Conservation (phyloP, 2,797 vertebrate genomes). For the Labeo calbasu region DNA sequence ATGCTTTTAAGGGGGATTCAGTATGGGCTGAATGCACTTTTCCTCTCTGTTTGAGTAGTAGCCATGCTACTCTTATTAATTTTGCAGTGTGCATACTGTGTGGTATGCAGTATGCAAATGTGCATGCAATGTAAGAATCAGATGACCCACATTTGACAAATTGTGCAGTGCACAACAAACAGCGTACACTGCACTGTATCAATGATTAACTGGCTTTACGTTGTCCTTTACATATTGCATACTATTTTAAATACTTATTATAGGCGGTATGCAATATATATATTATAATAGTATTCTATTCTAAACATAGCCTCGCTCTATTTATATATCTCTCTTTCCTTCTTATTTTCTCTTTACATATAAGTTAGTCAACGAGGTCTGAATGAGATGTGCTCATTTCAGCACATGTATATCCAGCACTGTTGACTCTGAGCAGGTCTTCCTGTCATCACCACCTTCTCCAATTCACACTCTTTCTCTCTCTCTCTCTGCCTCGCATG, state of each 20-base stretch:
- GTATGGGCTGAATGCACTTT: background rate
- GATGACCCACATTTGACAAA: constrained; percentile 9
- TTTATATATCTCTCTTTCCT: background rate
- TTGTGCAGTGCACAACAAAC: background rate
- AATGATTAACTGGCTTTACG: background rate
- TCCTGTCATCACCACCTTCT: constrained; percentile 25
- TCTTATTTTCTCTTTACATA: background rate
- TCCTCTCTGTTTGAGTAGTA: background rate
- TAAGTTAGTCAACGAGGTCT: background rate
- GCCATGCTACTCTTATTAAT: background rate
- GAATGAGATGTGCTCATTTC: constrained; percentile 13
- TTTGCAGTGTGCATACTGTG: background rate
- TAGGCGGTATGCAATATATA: no score
- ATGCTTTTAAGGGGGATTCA: background rate
- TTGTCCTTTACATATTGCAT: background rate
- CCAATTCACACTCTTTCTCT: constrained; percentile 49
- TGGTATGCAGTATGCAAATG: background rate
- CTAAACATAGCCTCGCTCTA: background rate
- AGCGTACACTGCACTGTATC: background rate
- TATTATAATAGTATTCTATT: background rate
- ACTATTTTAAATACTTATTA: background rate
- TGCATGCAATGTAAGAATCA: background rate
- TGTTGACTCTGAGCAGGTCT: background rate
- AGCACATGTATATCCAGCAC: background rate
- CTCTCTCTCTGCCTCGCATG: constrained; percentile 26